Percentiles rank a stretch among this genome's conserved stretches.
These are phyloP conservation scores for Hylaeus anthracinus DNA, from an alignment of 1,140 invertebrate species.

Conservation along the genomic window DNA sequence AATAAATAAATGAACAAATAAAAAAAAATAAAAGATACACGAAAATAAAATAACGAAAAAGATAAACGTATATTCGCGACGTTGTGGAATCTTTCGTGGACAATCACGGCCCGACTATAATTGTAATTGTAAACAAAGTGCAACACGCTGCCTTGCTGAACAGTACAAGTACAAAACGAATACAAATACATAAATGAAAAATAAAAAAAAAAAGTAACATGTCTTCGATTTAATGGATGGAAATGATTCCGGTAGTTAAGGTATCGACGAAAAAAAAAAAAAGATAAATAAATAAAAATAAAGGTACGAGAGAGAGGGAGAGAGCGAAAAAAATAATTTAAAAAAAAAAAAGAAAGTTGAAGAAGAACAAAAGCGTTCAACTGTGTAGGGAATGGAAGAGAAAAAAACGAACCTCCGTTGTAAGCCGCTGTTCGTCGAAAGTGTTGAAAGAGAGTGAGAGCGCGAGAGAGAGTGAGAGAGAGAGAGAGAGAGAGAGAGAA, in stretches of 20 bases:
- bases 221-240: slow-evolving; percentile 80
- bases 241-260: slow-evolving; percentile 80
- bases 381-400: slow-evolving; percentile 35
- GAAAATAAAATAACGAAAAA: neutral
- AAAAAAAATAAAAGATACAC: slow-evolving; percentile 14
- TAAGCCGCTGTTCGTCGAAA: slow-evolving; percentile 54
- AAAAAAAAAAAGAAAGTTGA: slow-evolving; percentile 34
- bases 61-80: slow-evolving; percentile 51
- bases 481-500: slow-evolving; percentile 23
- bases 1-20: neutral
- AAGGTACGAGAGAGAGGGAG: slow-evolving; percentile 48
- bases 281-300: slow-evolving; percentile 51
- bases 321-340: slow-evolving; percentile 42
- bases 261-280: slow-evolving; percentile 70
- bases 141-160: slow-evolving; percentile 82
- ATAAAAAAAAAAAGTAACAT: slow-evolving; percentile 63
- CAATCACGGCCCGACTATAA: slow-evolving; percentile 76
- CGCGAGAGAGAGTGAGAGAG: neutral
- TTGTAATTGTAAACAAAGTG: slow-evolving; percentile 81
- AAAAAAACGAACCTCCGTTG: slow-evolving; percentile 53
- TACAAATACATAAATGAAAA: slow-evolving; percentile 76
- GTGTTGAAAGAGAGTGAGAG: slow-evolving; percentile 26
- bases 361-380: slow-evolving; percentile 49
- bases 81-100: slow-evolving; percentile 74
- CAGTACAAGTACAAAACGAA: slow-evolving; percentile 82